Base-by-base conservation (phyloP, 2,797 vertebrate genomes). In the Acanthurus lineatus region DNA sequence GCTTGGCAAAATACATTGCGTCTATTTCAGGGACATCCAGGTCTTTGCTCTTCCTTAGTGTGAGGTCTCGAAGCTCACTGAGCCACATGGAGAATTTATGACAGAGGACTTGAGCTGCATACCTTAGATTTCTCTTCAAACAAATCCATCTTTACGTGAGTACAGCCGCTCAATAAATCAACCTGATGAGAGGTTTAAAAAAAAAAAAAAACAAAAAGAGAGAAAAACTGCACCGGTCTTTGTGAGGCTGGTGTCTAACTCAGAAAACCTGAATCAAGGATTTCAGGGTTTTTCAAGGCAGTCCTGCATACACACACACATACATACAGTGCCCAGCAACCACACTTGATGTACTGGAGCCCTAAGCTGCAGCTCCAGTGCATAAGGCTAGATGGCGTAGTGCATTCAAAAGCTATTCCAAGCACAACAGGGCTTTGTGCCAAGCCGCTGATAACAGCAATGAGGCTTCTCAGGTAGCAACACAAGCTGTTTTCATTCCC, bases 61-160 rank as follows among this genome's bases (percentile, higher is more conserved):
- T 91, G 92, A 93, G 92, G 92, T 93, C 93, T 81, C 79, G 45
- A 85, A 77, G 59, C 88, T 81, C 73, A 85, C 64, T 73, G 59
- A 88, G 86, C 77, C 86, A 89, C 84, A 83, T 71, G 44, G 77
- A 88, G 81, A 83, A 94, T 93, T 94, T 93, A 93, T 84, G 91
- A 89, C 84, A 71, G 72, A 73, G 82, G 86, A 84, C 85, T 86
- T 69, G 67, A 85, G 85, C 87, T 47, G 81, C 92, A 91, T 92
- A 91, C 90, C 83, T 91, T 76, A 90, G 87, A 92, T 92, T 90
- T 89, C 88, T 91, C 89, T 89, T 92, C 79, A 92, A 93, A 91
- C 84, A 84, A 82, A 88, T 90, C 86, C 85, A 88, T 86, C 90
- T 87, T 69, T 78, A 76, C 69, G 28, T 77, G 76, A 81, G 84